phyloP scores from a whole-genome alignment of 2,888 invertebrate genomes.

The Drymonia ruficornis region DNA sequence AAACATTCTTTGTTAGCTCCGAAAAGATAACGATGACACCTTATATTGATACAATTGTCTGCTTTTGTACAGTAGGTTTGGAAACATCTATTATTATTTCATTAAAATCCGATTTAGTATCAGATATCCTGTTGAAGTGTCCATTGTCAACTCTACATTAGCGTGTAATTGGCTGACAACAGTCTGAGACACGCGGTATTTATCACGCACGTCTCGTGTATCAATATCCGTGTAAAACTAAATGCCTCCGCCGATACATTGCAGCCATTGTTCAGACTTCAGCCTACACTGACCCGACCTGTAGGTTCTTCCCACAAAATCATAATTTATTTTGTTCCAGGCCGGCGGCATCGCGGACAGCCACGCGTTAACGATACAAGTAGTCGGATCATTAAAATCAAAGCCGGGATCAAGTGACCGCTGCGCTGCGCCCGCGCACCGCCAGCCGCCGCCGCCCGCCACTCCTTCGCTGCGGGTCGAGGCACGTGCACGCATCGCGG shows the following conservation, averaged over 20 bases:
- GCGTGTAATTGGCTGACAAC: constrained; percentile 11
- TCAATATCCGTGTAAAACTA: not conserved
- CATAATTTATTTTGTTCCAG: constrained; percentile 39
- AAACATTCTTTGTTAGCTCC: too few species aligned
- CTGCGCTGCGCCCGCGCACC: constrained; percentile 39
- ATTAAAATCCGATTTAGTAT: not conserved
- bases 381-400: constrained; percentile 58
- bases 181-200: constrained; percentile 18
- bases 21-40: too few species aligned
- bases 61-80: not conserved
- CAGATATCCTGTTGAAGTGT: not conserved
- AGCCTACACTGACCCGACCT: not conserved
- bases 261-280: not conserved
- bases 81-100: not conserved
- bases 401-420: constrained; percentile 62
- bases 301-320: constrained; percentile 13
- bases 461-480: constrained; percentile 63
- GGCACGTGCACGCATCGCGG: constrained; percentile 52
- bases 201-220: constrained; percentile 17
- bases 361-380: constrained; percentile 40
- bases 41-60: not conserved
- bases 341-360: constrained; percentile 33
- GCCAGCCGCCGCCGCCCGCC: constrained; percentile 48
- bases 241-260: not conserved
- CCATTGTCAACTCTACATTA: constrained; percentile 1